Evolutionary conservation across 2,888 invertebrate species (phyloP).

Genomic region (Rotaria macrura): DNA sequence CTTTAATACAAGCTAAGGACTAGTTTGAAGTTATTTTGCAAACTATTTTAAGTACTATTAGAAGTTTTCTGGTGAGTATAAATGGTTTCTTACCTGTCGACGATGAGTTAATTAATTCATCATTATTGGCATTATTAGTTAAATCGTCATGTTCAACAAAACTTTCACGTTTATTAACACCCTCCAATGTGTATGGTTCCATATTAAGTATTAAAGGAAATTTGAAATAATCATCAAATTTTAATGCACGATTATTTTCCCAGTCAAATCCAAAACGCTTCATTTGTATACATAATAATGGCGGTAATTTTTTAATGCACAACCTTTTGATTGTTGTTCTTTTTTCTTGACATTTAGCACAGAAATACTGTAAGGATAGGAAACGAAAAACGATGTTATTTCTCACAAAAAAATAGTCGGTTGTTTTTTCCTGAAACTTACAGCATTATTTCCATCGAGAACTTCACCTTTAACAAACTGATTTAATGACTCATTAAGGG

Average conservation of each 20-base stretch:
- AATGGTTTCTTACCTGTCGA: neutral
- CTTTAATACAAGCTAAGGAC: no score
- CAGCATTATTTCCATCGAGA: constrained; percentile 55
- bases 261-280: constrained; percentile 55
- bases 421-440: constrained; percentile 51
- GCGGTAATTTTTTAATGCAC: constrained; percentile 53
- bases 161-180: constrained; percentile 41
- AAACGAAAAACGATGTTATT: neutral
- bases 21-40: no score
- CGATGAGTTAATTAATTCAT: neutral
- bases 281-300: constrained; percentile 53
- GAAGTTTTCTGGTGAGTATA: no score
- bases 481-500: constrained; percentile 52
- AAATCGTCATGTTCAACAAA: constrained; percentile 23
- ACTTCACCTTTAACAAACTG: constrained; percentile 55
- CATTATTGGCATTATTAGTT: neutral
- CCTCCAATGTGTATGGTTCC: constrained; percentile 53
- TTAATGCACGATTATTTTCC: constrained; percentile 52
- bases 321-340: constrained; percentile 51
- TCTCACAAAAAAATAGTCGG: neutral
- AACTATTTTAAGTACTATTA: no score
- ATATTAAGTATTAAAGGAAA: constrained; percentile 54
- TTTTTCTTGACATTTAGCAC: constrained; percentile 19
- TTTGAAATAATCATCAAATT: constrained; percentile 54
- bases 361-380: neutral